phyloP scores from a whole-genome alignment of 2,797 vertebrate species.

The Kryptopterus vitreolus region DNA sequence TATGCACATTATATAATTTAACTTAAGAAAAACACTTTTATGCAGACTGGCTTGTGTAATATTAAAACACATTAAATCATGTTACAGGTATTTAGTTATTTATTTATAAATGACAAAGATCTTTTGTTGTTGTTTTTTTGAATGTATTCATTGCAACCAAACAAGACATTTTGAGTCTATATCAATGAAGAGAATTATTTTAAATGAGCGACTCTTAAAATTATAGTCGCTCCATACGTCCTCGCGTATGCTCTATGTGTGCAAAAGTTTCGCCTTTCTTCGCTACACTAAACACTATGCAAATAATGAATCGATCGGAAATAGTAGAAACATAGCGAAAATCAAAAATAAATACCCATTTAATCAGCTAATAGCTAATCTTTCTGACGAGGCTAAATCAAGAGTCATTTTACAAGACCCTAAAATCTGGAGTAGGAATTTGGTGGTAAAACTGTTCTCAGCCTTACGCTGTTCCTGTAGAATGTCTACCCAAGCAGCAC shows the following conservation, averaged over 20 bases:
- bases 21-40: not conserved
- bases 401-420: not conserved
- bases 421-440: conserved; percentile 24
- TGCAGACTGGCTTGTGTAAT: not conserved
- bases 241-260: not conserved
- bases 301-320: too few species aligned
- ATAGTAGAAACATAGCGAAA: not conserved
- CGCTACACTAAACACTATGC: too few species aligned
- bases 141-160: not conserved
- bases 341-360: not conserved
- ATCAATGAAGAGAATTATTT: not conserved
- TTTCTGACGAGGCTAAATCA: not conserved
- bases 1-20: not conserved
- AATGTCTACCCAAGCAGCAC: conserved; percentile 89
- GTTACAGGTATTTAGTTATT: not conserved
- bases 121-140: too few species aligned
- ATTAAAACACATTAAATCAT: not conserved
- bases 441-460: not conserved
- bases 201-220: too few species aligned
- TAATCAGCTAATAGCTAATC: not conserved
- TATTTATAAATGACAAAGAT: too few species aligned
- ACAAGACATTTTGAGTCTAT: not conserved
- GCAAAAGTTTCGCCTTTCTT: not conserved
- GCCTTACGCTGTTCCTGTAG: conserved; percentile 50
- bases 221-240: too few species aligned